Evolutionary conservation across 1,140 invertebrate genomes (phyloP).

Genomic region (Bathynomus jamesi): DNA sequence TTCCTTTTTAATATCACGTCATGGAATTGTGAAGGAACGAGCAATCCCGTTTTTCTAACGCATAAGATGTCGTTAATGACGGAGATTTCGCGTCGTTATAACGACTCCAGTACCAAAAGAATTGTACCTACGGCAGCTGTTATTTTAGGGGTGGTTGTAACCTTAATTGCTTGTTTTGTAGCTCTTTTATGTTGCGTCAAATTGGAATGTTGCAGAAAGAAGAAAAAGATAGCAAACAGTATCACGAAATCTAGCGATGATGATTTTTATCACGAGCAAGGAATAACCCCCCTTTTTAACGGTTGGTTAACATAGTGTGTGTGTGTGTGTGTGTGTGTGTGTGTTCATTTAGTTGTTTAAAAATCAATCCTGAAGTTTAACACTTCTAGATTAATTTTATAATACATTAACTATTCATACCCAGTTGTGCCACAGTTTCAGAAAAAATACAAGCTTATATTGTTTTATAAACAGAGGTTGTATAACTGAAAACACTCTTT

Average conservation of each 20-base stretch:
- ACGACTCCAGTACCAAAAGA: neutral
- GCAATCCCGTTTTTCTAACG: neutral
- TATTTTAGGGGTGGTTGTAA: neutral
- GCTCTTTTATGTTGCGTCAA: neutral
- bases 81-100: neutral
- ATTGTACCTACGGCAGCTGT: neutral
- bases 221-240: neutral
- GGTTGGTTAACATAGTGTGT: neutral
- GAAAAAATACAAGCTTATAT: no score
- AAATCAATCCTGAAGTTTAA: no score
- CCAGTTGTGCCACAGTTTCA: no score
- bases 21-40: neutral
- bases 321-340: neutral
- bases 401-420: no score
- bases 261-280: neutral
- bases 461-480: neutral
- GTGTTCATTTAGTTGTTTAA: neutral
- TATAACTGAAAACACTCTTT: neutral
- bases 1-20: neutral
- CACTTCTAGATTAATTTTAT: no score
- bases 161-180: neutral
- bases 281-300: neutral
- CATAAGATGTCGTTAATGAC: neutral
- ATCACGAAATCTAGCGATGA: neutral
- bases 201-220: neutral